phyloP scores from a whole-genome alignment of 2,113 vertebrate species.

The Epinephelus cyanopodus region DNA sequence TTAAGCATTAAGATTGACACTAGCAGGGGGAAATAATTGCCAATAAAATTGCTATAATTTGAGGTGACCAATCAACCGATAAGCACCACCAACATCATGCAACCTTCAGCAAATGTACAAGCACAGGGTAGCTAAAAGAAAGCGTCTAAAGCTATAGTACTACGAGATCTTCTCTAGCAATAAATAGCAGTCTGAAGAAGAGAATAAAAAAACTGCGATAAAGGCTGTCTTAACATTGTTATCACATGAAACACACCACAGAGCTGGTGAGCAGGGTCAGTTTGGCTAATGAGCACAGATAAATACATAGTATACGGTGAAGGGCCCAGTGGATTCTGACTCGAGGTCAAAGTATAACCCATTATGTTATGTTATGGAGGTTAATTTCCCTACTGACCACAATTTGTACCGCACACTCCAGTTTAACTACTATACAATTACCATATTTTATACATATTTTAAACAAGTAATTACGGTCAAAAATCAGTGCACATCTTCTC shows the following conservation, averaged over 20 bases:
- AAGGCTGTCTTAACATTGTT: slow-evolving; percentile 35
- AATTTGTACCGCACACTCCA: slow-evolving; percentile 44
- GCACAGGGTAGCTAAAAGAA: slow-evolving; percentile 10
- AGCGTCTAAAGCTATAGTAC: slow-evolving; percentile 50
- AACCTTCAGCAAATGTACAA: slow-evolving; percentile 57
- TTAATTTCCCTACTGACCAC: slow-evolving; percentile 40
- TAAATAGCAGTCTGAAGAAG: slow-evolving; percentile 21
- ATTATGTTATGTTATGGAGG: slow-evolving; percentile 8
- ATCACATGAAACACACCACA: slow-evolving; percentile 35
- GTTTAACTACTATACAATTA: slow-evolving; percentile 42
- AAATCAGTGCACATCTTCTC: slow-evolving; percentile 59
- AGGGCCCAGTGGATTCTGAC: slow-evolving; percentile 7
- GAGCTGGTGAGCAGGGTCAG: slow-evolving; percentile 41
- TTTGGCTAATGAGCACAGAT: slow-evolving; percentile 63
- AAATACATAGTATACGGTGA: slow-evolving; percentile 37
- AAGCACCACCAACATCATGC: slow-evolving; percentile 34
- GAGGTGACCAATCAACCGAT: slow-evolving; percentile 24
- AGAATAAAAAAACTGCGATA: slow-evolving; percentile 14
- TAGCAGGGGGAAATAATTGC: background rate
- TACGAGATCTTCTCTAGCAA: slow-evolving; percentile 39
- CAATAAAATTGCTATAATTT: background rate
- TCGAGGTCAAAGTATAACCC: slow-evolving; percentile 29
- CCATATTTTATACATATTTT: slow-evolving; percentile 42
- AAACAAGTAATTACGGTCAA: slow-evolving; percentile 40
- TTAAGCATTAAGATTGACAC: background rate